phyloP scores from a whole-genome alignment of 2,888 invertebrate genomes.

The Candidula unifasciata region DNA sequence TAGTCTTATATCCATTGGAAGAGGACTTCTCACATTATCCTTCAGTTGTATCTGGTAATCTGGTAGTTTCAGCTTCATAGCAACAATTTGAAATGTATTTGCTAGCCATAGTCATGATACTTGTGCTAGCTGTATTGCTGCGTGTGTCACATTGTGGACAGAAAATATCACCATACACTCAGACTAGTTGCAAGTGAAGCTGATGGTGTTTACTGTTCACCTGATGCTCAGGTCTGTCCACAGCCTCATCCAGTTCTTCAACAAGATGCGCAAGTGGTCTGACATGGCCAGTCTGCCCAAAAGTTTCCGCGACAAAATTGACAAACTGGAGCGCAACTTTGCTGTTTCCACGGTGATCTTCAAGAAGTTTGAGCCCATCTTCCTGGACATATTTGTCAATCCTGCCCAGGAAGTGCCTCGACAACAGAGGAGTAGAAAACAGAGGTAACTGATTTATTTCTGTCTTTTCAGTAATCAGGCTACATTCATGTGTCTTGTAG shows the following conservation, averaged over 20 bases:
- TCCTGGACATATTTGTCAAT: conserved; percentile 89
- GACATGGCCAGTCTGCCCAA: conserved; percentile 93
- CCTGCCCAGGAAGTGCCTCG: conserved; percentile 83
- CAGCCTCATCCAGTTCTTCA: conserved; percentile 94
- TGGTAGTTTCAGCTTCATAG: too few species aligned
- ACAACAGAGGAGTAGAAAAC: conserved; percentile 82
- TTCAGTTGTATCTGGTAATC: too few species aligned
- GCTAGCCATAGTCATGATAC: too few species aligned
- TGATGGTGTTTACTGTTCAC: conserved; percentile 21
- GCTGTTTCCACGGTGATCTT: conserved; percentile 95
- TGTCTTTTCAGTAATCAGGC: not conserved
- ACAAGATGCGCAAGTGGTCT: conserved; percentile 95
- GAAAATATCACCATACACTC: not conserved
- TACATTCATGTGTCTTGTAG: too few species aligned
- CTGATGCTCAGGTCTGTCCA: conserved; percentile 67
- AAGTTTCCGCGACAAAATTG: conserved; percentile 89
- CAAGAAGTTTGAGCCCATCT: conserved; percentile 93
- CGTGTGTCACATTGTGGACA: not conserved
- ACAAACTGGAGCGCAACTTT: conserved; percentile 91
- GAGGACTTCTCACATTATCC: too few species aligned
- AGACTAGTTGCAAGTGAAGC: not conserved
- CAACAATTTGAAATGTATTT: too few species aligned
- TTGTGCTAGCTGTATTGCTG: too few species aligned
- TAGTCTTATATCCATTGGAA: too few species aligned
- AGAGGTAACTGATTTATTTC: conserved; percentile 79